Conservation (phyloP, 2,113 vertebrate genomes). For the Oncorhynchus tshawytscha region DNA sequence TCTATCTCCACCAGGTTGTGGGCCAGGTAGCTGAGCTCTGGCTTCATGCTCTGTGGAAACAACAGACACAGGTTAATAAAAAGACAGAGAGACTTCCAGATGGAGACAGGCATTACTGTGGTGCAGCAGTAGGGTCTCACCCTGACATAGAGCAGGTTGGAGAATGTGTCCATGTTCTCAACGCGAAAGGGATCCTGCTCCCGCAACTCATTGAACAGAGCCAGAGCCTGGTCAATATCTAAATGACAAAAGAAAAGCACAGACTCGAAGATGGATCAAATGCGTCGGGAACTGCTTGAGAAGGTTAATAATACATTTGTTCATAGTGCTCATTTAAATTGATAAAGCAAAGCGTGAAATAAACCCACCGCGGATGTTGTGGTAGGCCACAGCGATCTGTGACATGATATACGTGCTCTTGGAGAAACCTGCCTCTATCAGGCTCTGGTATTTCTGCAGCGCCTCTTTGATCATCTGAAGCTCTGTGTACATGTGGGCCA, state of each 20-base stretch:
- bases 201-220: slow-evolving; percentile 93
- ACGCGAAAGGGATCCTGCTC: slow-evolving; percentile 97
- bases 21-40: slow-evolving; percentile 94
- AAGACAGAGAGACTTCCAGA: neutral
- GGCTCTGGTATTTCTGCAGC: slow-evolving; percentile 94
- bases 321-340: too few relatives aligned
- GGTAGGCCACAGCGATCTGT: slow-evolving; percentile 97
- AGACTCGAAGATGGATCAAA: neutral
- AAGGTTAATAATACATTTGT: too few relatives aligned
- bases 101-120: neutral
- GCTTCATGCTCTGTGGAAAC: slow-evolving; percentile 89
- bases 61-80: neutral
- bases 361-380: slow-evolving; percentile 91
- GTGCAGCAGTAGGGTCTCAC: slow-evolving; percentile 67
- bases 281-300: too few relatives aligned
- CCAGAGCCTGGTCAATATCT: slow-evolving; percentile 98
- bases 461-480: slow-evolving; percentile 98
- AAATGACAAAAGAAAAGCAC: slow-evolving; percentile 45
- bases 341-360: neutral
- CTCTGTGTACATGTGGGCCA: slow-evolving; percentile 98
- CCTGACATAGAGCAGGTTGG: slow-evolving; percentile 95
- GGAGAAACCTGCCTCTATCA: slow-evolving; percentile 94
- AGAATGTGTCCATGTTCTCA: slow-evolving; percentile 99
- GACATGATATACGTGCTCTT: slow-evolving; percentile 99
- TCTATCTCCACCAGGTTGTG: slow-evolving; percentile 98